Percentiles rank a stretch among this genome's conserved stretches.
Evolutionary conservation across 2,797 vertebrate species (phyloP).

Genomic region (Darevskia nairensis): DNA sequence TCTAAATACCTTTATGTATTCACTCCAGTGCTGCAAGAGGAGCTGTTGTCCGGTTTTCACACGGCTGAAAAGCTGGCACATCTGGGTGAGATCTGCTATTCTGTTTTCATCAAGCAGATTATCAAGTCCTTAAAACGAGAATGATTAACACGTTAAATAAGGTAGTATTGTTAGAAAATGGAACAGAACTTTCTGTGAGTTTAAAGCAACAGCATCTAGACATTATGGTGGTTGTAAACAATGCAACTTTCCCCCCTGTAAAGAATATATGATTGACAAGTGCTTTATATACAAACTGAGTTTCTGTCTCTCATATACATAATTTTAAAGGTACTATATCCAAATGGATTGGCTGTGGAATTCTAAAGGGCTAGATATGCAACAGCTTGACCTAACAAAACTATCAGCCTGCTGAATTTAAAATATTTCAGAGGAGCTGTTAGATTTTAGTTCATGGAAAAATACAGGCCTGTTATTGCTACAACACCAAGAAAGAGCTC

Average conservation of each 20-base stretch:
- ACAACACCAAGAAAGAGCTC: background rate
- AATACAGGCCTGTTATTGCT: background rate
- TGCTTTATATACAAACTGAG: background rate
- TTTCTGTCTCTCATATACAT: background rate
- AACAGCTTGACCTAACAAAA: background rate
- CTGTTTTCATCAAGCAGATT: conserved; percentile 83
- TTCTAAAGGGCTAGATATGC: background rate
- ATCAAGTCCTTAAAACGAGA: conserved; percentile 76
- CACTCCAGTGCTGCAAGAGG: conserved; percentile 84
- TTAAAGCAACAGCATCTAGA: background rate
- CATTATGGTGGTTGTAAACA: background rate
- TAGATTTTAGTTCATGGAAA: background rate
- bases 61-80: conserved; percentile 83
- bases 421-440: background rate
- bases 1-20: conserved; percentile 83
- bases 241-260: background rate
- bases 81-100: conserved; percentile 81
- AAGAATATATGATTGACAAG: background rate
- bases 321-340: background rate
- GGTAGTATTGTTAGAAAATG: background rate
- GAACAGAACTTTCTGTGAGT: background rate
- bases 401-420: background rate
- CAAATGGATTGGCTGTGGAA: background rate
- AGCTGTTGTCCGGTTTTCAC: conserved; percentile 82
- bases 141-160: conserved; percentile 26